These are phyloP conservation scores for Alligator sinensis DNA, from an alignment of 2,113 vertebrate genomes.

Conservation along the genomic window DNA sequence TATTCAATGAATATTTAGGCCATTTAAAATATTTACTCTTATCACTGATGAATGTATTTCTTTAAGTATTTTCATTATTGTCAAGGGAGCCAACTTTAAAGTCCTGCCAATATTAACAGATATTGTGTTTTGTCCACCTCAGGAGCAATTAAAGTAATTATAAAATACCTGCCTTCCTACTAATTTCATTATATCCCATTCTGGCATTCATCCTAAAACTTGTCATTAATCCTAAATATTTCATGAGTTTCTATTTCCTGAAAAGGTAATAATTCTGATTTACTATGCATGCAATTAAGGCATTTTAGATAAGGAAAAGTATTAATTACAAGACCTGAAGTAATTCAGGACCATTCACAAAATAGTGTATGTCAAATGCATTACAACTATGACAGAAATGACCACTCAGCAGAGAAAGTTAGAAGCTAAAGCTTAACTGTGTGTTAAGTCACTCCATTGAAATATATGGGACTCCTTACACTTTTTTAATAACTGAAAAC, in stretches of 20 bases:
- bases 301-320: background rate
- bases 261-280: background rate
- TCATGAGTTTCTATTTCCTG: background rate
- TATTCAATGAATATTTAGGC: background rate
- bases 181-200: background rate
- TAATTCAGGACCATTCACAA: background rate
- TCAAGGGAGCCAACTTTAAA: background rate
- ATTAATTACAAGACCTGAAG: background rate
- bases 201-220: background rate
- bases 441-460: background rate
- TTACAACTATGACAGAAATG: background rate
- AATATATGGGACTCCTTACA: background rate
- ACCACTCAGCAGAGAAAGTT: background rate
- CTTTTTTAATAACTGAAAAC: background rate
- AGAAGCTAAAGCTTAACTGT: background rate
- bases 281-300: background rate
- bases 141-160: background rate
- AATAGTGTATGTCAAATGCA: background rate
- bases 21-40: background rate
- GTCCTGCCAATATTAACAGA: background rate
- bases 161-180: background rate
- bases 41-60: background rate
- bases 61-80: background rate
- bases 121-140: background rate
- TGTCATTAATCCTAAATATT: slow-evolving; percentile 8